A percentile compares a stretch with the other conserved stretches of the same genome.
Conservation (phyloP, 1,140 invertebrate species). For the Argopecten irradians region DNA sequence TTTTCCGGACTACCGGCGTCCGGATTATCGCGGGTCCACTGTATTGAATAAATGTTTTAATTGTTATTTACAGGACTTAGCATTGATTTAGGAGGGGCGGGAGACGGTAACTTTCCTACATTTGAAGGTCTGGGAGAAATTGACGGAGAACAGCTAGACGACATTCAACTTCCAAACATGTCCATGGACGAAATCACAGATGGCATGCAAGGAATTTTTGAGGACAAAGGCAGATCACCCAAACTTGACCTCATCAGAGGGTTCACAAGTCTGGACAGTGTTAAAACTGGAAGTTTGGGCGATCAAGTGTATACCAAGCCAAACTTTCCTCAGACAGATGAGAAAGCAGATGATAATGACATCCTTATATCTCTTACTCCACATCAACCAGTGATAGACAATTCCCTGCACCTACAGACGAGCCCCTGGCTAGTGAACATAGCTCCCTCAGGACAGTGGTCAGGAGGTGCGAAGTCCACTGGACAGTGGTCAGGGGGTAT, state of each 20-base stretch:
- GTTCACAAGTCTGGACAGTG: background rate
- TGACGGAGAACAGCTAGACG: conserved; percentile 27
- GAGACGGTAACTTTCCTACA: background rate
- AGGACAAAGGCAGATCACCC: background rate
- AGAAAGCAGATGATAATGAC: background rate
- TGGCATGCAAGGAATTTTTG: background rate
- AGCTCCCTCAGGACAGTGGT: background rate
- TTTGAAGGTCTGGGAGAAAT: conserved; percentile 24
- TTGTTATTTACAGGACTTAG: background rate
- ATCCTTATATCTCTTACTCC: background rate
- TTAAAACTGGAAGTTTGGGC: conserved; percentile 3
- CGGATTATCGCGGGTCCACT: too few species aligned
- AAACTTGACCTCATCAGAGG: background rate
- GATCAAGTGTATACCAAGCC: conserved; percentile 10
- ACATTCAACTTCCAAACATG: conserved; percentile 25
- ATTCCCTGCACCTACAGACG: background rate
- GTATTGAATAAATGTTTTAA: too few species aligned
- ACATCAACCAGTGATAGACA: background rate
- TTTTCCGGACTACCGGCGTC: too few species aligned
- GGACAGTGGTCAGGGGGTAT: background rate
- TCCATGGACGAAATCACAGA: background rate
- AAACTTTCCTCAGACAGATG: background rate
- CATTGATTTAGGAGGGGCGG: background rate
- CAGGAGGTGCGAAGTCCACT: background rate
- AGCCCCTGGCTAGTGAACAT: background rate